Evolutionary conservation across 37 sponge, comb jelly and placozoan genomes (phyloP).

Genomic region (Axinella damicornis): DNA sequence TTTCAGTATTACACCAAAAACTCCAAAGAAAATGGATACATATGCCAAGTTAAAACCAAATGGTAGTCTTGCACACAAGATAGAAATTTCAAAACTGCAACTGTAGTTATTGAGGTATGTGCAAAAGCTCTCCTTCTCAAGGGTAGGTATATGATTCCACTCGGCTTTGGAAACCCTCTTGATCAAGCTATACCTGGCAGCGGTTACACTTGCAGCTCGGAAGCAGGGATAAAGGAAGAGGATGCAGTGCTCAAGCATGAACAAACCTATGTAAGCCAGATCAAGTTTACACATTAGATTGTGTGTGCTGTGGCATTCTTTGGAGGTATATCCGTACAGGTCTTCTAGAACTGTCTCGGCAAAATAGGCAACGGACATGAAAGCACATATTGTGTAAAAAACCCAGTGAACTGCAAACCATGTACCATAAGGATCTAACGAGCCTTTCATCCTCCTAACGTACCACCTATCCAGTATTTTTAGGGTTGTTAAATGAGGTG

Average conservation of each 20-base stretch:
- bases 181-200: not conserved
- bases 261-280: conserved; percentile 4
- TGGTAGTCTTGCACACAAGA: conserved; percentile 20
- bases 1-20: conserved; percentile 32
- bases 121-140: not conserved
- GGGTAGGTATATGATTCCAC: not conserved
- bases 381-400: conserved; percentile 7
- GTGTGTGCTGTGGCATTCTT: conserved; percentile 13
- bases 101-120: conserved; percentile 5
- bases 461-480: conserved; percentile 8
- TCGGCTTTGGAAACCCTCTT: conserved; percentile 14
- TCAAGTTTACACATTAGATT: not conserved
- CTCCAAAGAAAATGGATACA: conserved; percentile 28
- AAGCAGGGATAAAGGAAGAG: conserved; percentile 48
- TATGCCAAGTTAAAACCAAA: conserved; percentile 46
- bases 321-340: conserved; percentile 1
- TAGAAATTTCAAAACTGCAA: conserved; percentile 17
- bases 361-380: conserved; percentile 28
- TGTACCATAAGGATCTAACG: conserved; percentile 12
- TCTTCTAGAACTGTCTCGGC: not conserved
- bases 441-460: not conserved
- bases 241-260: conserved; percentile 14
- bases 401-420: conserved; percentile 50
- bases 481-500: not conserved
- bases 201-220: conserved; percentile 24